These are phyloP conservation scores for Pemphigus obesinymphae DNA, from an alignment of 1,140 invertebrate species.

Conservation along the genomic window DNA sequence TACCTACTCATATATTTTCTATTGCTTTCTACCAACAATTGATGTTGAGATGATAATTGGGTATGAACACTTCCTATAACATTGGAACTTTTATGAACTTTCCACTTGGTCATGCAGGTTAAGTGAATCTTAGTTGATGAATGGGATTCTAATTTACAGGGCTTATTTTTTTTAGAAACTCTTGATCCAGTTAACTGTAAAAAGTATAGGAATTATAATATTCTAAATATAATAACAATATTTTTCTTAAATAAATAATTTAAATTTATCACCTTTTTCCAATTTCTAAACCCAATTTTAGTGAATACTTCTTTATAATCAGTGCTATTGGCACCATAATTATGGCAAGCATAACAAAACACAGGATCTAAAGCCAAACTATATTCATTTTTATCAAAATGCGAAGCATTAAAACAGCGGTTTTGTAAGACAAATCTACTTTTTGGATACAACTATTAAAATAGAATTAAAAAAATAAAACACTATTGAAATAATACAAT, in stretches of 20 bases:
- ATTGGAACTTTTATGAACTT: neutral
- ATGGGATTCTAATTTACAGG: neutral
- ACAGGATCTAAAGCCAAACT: neutral
- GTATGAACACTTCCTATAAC: neutral
- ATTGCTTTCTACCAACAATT: neutral
- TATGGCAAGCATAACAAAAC: neutral
- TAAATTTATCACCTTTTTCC: neutral
- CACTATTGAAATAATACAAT: neutral
- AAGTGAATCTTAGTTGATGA: neutral
- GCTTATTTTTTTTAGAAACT: neutral
- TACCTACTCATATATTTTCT: conserved; percentile 7
- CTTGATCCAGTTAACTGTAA: neutral
- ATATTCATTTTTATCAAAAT: neutral
- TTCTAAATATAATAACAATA: neutral
- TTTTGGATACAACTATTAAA: neutral
- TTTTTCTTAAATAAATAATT: neutral
- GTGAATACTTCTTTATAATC: neutral
- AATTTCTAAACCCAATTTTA: neutral
- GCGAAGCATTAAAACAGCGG: neutral
- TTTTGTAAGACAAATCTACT: neutral
- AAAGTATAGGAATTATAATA: neutral
- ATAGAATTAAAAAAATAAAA: neutral
- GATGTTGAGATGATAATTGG: neutral
- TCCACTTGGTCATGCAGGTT: neutral
- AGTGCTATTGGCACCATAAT: neutral